Conservation (phyloP, 1,140 invertebrate genomes). For the Atta colombica region DNA sequence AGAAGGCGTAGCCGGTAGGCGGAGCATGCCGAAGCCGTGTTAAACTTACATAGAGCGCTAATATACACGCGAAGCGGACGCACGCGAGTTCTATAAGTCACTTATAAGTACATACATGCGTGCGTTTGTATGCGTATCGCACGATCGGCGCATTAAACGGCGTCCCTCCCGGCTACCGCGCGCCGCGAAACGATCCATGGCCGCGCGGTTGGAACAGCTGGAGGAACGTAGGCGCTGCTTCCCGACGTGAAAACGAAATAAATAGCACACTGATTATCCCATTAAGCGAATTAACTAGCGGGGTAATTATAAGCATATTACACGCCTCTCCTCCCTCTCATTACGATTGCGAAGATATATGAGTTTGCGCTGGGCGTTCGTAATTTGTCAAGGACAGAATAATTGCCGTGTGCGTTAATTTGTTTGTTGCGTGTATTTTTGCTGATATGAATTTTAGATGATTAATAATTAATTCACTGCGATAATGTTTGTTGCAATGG, state of each 20-base stretch:
- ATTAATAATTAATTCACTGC: slow-evolving; percentile 8
- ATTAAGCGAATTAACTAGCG: slow-evolving; percentile 53
- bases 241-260: slow-evolving; percentile 36
- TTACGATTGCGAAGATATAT: slow-evolving; percentile 15
- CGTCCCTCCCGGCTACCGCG: slow-evolving; percentile 54
- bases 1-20: slow-evolving; percentile 79
- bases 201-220: slow-evolving; percentile 32
- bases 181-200: slow-evolving; percentile 27
- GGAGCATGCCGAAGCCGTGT: slow-evolving; percentile 75
- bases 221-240: slow-evolving; percentile 41
- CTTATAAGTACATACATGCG: slow-evolving; percentile 32
- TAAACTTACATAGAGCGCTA: slow-evolving; percentile 68
- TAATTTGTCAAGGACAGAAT: neutral
- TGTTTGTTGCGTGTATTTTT: neutral
- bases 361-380: neutral
- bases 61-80: slow-evolving; percentile 51
- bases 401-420: neutral
- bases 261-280: slow-evolving; percentile 51
- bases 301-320: slow-evolving; percentile 44
- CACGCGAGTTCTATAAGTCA: slow-evolving; percentile 38
- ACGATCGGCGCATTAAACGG: slow-evolving; percentile 62
- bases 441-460: neutral
- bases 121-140: slow-evolving; percentile 63
- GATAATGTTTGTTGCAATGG: neutral
- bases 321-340: neutral